phyloP scores from a whole-genome alignment of 2,888 invertebrate genomes.

The Papilio elwesi region DNA sequence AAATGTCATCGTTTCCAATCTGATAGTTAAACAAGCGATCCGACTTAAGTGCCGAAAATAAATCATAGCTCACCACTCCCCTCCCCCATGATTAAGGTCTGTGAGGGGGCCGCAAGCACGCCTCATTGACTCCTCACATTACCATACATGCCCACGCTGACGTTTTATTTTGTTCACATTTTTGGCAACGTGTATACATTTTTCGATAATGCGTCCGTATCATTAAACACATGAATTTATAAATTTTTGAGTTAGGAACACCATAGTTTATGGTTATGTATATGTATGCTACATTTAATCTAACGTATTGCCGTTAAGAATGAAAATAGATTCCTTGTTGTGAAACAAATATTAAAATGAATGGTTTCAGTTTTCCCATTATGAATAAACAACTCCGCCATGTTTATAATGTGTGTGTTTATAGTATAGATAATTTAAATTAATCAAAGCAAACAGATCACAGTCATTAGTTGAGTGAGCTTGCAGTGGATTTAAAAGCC shows the following conservation, averaged over 20 bases:
- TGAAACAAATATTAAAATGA: too few species aligned
- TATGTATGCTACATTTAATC: background rate
- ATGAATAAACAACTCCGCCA: too few species aligned
- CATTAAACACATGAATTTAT: constrained; percentile 33
- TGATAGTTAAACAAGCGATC: constrained; percentile 21
- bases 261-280: background rate
- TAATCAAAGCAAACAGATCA: background rate
- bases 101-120: constrained; percentile 33
- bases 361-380: too few species aligned
- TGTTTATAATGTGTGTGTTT: too few species aligned
- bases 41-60: constrained; percentile 28
- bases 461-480: constrained; percentile 33
- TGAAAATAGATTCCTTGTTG: too few species aligned
- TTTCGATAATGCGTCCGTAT: constrained; percentile 7
- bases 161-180: constrained; percentile 30
- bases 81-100: constrained; percentile 40
- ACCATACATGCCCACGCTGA: constrained; percentile 32
- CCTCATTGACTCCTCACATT: constrained; percentile 40
- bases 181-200: constrained; percentile 20
- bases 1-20: background rate
- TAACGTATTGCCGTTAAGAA: background rate
- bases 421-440: too few species aligned
- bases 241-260: background rate
- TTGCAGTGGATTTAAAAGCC: constrained; percentile 25
- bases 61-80: constrained; percentile 38